Base-by-base conservation (phyloP, 2,113 vertebrate genomes). In the Stomatorhinus ivindoensis region DNA sequence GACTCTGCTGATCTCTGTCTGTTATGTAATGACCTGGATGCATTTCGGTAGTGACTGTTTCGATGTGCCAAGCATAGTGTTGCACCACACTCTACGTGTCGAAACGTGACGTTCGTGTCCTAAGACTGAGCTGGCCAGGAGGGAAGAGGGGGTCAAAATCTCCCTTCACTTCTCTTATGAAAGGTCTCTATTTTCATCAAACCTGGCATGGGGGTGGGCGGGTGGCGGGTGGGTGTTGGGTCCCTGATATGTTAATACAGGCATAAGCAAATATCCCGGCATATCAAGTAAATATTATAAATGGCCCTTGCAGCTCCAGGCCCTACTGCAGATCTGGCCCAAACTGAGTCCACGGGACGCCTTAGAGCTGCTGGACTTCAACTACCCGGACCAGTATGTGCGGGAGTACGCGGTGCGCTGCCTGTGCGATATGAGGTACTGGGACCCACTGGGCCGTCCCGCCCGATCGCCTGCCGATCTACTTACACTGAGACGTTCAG, bases 311-410 rank as follows among this genome's bases (percentile, higher is more conserved):
- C 95, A 99, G 98, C 97, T 99, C 84, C 98, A 99, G 93, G 98
- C 97, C 1, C 95, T 99, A 76, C 96, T 99, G 91, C 98, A 99
- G 94, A 98, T 99, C 89, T 99, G 98, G 98, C 97, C 98, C 91
- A 98, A 97, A 91, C 93, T 99, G 91, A 96, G 96, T 91, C 98
- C 98, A 11, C 96, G 97, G 91, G 98, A 99, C 85, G 98, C 98
- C 35, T 92, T 99, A 90, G 98, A 99, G 90, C 95, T 99, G 87
- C 93, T 99, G 92, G 98, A 99, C 94, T 99, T 99, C 91, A 99
- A 99, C 94, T 99, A 99, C 90, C 98, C 98, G 1, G 98, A 99
- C 94, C 98, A 99, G 93, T 99, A 99, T 0, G 98, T 99, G 89
- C 93, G 98, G 93, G 97, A 98, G 88, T 99, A 98, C 47, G 98